Percentiles rank a stretch among this genome's conserved stretches.
Conservation (phyloP, 2,113 vertebrate species). For the Regulus satrapa region DNA sequence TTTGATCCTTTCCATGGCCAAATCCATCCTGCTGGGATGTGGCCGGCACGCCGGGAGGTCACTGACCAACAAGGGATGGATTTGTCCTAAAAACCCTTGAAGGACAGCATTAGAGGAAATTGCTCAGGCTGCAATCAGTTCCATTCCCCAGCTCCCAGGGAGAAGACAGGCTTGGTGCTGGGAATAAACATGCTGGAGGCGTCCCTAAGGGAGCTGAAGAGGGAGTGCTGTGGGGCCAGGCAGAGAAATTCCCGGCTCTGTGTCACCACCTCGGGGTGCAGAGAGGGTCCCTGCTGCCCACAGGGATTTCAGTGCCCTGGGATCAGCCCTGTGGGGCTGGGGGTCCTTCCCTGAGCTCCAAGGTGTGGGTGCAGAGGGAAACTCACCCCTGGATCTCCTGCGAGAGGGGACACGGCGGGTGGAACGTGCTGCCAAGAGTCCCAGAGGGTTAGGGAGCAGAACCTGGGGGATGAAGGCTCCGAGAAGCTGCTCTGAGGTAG, state of each 20-base stretch:
- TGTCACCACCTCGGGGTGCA: neutral
- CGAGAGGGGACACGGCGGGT: fast-evolving
- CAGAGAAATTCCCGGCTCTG: neutral
- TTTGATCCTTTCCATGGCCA: neutral
- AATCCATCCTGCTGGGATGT: neutral
- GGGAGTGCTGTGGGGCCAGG: neutral
- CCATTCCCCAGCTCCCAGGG: neutral
- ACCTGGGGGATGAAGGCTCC: neutral
- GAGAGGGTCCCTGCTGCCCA: neutral
- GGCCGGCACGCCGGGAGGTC: fast-evolving
- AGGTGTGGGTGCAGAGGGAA: neutral
- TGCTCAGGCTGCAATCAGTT: neutral
- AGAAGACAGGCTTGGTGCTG: neutral
- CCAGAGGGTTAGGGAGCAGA: neutral
- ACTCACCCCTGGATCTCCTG: fast-evolving
- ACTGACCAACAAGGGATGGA: neutral
- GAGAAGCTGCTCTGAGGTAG: fast-evolving
- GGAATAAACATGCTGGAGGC: neutral
- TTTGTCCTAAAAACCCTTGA: neutral
- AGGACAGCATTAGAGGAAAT: neutral
- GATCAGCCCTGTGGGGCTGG: fast-evolving
- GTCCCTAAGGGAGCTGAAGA: fast-evolving
- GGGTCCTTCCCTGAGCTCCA: neutral
- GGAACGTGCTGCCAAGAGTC: neutral
- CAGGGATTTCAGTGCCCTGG: fast-evolving